Evolutionary conservation across 2,113 vertebrate species (phyloP).

Genomic region (Lichenostomus cassidix): DNA sequence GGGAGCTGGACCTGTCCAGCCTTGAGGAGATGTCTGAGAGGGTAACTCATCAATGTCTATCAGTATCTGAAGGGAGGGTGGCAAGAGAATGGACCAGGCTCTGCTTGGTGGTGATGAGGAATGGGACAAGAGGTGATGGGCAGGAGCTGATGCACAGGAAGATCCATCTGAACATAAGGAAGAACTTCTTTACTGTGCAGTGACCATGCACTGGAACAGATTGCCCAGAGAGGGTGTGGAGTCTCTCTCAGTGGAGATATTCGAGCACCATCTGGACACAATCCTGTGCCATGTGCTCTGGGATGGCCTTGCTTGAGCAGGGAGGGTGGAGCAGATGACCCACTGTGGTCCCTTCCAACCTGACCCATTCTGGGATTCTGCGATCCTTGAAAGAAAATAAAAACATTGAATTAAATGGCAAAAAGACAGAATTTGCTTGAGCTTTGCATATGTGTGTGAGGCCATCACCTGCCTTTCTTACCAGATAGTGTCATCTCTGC

Average conservation of each 20-base stretch:
- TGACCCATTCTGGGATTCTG: background rate
- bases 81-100: background rate
- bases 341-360: background rate
- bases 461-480: background rate
- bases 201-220: background rate
- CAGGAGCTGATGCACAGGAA: background rate
- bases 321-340: background rate
- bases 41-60: background rate
- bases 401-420: background rate
- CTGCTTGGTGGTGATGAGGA: background rate
- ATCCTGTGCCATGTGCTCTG: background rate
- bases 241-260: background rate
- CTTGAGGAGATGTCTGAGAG: background rate
- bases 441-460: background rate
- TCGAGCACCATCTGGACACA: background rate
- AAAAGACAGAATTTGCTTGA: background rate
- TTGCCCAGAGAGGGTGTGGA: background rate
- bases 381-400: background rate
- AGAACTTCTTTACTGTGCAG: background rate
- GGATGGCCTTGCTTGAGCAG: background rate
- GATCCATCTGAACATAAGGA: background rate
- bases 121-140: fast-evolving
- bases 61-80: background rate
- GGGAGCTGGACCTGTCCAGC: background rate
- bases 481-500: background rate